A percentile compares a stretch with the other conserved stretches of the same genome.
These are phyloP conservation scores for Haemorhous mexicanus DNA, from an alignment of 2,113 vertebrate genomes.

Conservation along the genomic window DNA sequence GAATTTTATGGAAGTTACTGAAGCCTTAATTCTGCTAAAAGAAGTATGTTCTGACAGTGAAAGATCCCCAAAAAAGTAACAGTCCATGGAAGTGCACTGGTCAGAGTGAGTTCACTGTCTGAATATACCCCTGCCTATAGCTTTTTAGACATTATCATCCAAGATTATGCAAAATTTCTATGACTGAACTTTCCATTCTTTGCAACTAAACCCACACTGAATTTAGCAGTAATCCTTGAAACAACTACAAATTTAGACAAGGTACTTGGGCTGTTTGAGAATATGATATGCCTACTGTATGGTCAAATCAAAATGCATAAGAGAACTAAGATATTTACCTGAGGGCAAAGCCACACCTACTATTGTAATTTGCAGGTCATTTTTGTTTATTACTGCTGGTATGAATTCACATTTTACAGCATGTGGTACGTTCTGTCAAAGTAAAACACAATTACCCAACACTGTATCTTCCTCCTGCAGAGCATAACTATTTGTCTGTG, in stretches of 20 bases:
- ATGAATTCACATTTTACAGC: neutral
- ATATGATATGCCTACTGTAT: neutral
- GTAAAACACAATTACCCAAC: neutral
- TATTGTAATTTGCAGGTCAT: neutral
- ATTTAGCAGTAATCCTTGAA: slow-evolving; percentile 37
- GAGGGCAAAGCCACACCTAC: neutral
- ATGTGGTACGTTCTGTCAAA: neutral
- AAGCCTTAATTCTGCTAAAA: neutral
- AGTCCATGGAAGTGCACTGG: slow-evolving; percentile 7
- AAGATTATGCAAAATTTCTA: slow-evolving; percentile 17
- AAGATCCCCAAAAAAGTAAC: neutral
- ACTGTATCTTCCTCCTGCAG: neutral
- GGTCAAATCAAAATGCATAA: neutral
- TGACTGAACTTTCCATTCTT: slow-evolving; percentile 16
- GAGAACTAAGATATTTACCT: neutral
- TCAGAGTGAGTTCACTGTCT: slow-evolving; percentile 21
- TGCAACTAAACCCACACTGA: slow-evolving; percentile 17
- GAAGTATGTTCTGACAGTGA: slow-evolving; percentile 16
- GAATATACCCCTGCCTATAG: neutral
- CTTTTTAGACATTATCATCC: slow-evolving; percentile 19
- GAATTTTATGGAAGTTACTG: slow-evolving; percentile 5
- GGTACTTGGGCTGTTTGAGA: neutral
- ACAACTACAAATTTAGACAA: neutral
- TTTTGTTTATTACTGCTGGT: neutral
- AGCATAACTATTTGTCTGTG: neutral